phyloP scores from a whole-genome alignment of 2,113 vertebrate species.

The Lonchura striata region DNA sequence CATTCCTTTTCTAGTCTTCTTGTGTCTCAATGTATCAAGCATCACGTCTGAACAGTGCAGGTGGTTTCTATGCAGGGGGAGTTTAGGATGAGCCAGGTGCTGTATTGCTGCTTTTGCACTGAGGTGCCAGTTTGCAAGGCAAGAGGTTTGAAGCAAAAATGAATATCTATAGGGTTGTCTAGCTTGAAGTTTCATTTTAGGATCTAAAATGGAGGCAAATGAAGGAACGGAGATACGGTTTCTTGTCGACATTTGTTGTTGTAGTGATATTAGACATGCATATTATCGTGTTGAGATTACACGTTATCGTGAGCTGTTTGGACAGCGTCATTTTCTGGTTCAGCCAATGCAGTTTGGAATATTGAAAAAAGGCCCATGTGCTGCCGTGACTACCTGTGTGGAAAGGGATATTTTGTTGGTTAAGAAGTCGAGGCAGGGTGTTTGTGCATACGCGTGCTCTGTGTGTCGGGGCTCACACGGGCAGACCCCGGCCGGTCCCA shows the following conservation, averaged over 20 bases:
- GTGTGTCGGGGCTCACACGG: accelerated
- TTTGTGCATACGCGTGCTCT: accelerated
- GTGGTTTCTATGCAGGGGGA: background rate
- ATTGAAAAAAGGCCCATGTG: background rate
- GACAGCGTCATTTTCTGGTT: background rate
- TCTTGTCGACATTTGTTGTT: background rate
- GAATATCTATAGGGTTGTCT: background rate
- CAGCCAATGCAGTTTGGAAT: background rate
- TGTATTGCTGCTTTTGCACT: background rate
- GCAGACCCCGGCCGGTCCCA: background rate
- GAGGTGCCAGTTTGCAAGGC: background rate
- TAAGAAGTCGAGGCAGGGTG: accelerated
- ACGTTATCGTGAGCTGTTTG: background rate
- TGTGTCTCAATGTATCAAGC: background rate
- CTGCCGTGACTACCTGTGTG: background rate
- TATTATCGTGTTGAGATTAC: accelerated
- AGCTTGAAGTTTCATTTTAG: background rate
- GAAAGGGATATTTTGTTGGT: background rate
- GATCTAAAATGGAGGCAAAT: conserved; percentile 14
- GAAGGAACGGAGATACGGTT: accelerated
- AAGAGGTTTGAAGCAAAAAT: background rate
- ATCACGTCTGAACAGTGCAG: accelerated
- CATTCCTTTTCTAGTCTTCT: background rate
- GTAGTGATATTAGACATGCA: background rate
- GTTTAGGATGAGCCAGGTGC: background rate